Evolutionary conservation across 2,797 vertebrate genomes (phyloP).

Genomic region (Anguilla pacifica): DNA sequence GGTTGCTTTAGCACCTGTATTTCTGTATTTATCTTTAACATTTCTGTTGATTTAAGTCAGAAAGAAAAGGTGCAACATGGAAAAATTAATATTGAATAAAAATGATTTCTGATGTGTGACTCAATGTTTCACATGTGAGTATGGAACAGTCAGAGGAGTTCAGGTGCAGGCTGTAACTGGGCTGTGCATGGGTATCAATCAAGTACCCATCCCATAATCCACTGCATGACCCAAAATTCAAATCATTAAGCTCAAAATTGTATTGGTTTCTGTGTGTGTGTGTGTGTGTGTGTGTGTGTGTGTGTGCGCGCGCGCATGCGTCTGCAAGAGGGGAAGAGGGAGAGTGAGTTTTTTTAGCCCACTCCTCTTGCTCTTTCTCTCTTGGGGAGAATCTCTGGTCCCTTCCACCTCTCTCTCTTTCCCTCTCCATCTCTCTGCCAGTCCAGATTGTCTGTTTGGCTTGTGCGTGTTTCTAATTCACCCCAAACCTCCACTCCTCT

Average conservation of each 20-base stretch:
- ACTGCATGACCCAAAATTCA: background rate
- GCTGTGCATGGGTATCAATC: background rate
- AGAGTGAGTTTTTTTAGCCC: background rate
- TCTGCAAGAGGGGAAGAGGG: background rate
- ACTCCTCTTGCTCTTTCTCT: slow-evolving; percentile 14
- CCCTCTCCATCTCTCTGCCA: slow-evolving; percentile 13
- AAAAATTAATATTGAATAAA: background rate
- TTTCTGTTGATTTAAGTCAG: no score
- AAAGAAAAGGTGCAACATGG: background rate
- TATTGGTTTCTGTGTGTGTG: slow-evolving; percentile 28
- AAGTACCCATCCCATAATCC: background rate
- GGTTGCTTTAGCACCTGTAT: background rate
- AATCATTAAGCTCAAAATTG: background rate
- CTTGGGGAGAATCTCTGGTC: background rate
- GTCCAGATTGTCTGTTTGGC: background rate
- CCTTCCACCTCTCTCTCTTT: slow-evolving; percentile 50
- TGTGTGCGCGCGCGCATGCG: slow-evolving; percentile 3
- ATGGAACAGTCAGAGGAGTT: background rate
- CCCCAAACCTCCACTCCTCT: background rate
- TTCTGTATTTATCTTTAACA: background rate
- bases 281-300: slow-evolving; percentile 33
- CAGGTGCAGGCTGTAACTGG: background rate
- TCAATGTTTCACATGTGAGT: background rate
- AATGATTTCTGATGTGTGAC: no score
- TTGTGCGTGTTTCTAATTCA: background rate